Evolutionary conservation across 2,113 vertebrate species (phyloP), one percentile per base, ranked within the genome.

Genomic region (Gopherus evgoodei): DNA sequence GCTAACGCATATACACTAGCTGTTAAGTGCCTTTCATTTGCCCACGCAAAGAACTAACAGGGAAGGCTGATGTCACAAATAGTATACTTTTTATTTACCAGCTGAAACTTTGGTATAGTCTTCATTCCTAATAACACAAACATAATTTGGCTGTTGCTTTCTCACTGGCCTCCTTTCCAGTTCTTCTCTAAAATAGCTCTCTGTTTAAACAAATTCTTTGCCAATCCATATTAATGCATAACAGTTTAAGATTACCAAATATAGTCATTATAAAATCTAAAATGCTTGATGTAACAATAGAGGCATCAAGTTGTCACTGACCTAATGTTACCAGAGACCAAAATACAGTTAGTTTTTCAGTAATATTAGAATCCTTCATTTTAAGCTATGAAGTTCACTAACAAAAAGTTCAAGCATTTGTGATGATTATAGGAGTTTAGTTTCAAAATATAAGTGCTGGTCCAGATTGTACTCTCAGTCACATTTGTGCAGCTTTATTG

Each of bases 131-230:
- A 82, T 87, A 94, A 91, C 92, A 87, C 94, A 89, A 94, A 92
- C 93, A 95, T 81, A 84, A 92, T 91, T 91, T 79, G 81, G 92
- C 95, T 86, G n/a, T 83, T 90, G 92, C 42, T 93, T 97, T 95
- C 90, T 96, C 62, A 89, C 86, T 95, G 94, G 84, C 90, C 94
- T 97, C 56, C 93, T 94, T 97, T 97, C 96, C 96, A 95, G 80
- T 98, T 97, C 95, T 96, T 87, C 96, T 98, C 97, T 94, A 96
- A 98, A 98, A 98, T 95, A 98, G 93, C 94, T 96, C 92, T 96
- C 91, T 95, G 84, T 98, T 98, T 98, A 98, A 98, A 98, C 97
- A 98, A 96, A 97, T 97, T 89, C 90, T 89, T 96, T 96, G 87
- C 96, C 98, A 96, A 95, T 98, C 97, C 96, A 90, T 98, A 97